phyloP scores from a whole-genome alignment of 2,888 invertebrate genomes.

The Caenorhabditis plicata region DNA sequence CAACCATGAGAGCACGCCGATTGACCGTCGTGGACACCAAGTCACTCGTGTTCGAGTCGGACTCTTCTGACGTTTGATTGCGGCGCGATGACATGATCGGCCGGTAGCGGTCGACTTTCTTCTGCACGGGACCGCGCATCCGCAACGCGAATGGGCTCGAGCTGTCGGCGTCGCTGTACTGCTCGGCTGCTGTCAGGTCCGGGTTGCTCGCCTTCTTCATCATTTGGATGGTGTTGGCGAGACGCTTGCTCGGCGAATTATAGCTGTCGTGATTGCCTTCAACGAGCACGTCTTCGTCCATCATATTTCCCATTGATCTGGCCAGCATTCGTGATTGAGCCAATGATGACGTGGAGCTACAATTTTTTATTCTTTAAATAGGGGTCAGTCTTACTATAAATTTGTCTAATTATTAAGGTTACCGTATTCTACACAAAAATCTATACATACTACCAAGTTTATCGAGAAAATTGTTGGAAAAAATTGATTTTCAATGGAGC shows the following conservation, averaged over 20 bases:
- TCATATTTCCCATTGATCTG: slow-evolving; percentile 42
- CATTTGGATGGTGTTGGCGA: slow-evolving; percentile 38
- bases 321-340: slow-evolving; percentile 43
- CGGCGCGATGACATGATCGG: slow-evolving; percentile 29
- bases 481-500: no score
- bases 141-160: slow-evolving; percentile 18
- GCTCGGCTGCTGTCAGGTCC: slow-evolving; percentile 42
- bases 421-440: no score
- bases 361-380: no score
- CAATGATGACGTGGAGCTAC: slow-evolving; percentile 26
- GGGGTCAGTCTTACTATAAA: no score
- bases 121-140: slow-evolving; percentile 48
- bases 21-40: slow-evolving; percentile 34
- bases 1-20: slow-evolving; percentile 14
- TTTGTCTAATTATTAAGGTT: no score
- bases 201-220: slow-evolving; percentile 48
- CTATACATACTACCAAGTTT: no score
- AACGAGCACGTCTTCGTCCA: slow-evolving; percentile 14
- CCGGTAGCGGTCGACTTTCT: slow-evolving; percentile 47
- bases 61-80: slow-evolving; percentile 44
- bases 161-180: slow-evolving; percentile 36
- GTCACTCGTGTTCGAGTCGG: slow-evolving; percentile 46
- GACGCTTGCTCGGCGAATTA: slow-evolving; percentile 27
- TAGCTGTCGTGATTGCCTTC: slow-evolving; percentile 16
- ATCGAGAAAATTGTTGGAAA: no score